Conservation (phyloP, 2,797 vertebrate genomes). For the Odontamblyopus lacepedii region DNA sequence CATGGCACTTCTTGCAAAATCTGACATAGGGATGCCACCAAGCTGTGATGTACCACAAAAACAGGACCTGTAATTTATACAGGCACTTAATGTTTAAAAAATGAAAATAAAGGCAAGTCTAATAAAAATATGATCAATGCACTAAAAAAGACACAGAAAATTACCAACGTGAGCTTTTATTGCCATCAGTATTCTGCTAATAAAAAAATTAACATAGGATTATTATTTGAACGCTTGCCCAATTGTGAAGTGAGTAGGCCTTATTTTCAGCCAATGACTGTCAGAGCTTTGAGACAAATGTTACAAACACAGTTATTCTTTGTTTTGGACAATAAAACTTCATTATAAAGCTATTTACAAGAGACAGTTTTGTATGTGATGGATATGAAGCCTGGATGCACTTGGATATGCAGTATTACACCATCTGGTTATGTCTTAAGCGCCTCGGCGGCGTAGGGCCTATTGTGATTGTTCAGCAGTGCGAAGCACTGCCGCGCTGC, state of each 20-base stretch:
- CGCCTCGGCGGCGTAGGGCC: background rate
- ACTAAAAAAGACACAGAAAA: no score
- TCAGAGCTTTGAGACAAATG: background rate
- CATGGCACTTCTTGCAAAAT: no score
- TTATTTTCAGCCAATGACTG: background rate
- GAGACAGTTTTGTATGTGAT: background rate
- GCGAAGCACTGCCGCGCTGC: no score
- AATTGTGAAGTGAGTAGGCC: background rate
- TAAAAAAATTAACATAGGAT: background rate
- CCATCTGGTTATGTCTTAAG: background rate
- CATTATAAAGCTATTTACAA: constrained; percentile 1
- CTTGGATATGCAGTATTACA: background rate
- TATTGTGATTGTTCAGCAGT: no score
- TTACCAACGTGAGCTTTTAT: no score
- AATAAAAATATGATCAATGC: no score
- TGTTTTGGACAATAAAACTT: background rate
- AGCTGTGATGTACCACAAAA: no score
- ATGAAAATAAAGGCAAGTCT: no score
- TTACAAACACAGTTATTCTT: background rate
- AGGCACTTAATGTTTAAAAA: no score
- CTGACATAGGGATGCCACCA: no score
- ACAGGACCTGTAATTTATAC: no score
- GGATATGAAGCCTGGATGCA: background rate
- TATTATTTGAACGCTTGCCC: background rate
- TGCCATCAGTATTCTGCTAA: background rate